Evolutionary conservation across 1,140 invertebrate species (phyloP).

Genomic region (Pteromalus puparum): DNA sequence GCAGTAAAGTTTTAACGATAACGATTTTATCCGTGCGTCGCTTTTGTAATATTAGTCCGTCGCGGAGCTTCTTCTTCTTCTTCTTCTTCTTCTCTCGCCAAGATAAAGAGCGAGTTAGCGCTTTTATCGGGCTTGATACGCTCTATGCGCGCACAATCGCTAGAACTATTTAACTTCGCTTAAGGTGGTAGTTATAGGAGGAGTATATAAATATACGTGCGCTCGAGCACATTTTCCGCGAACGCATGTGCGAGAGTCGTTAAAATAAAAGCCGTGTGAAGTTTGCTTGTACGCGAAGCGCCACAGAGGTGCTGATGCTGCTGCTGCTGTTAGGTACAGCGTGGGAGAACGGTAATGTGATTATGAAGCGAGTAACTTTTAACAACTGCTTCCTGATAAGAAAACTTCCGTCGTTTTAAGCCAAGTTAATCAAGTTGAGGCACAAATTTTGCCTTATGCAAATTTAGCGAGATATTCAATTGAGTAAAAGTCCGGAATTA

Average conservation of each 20-base stretch:
- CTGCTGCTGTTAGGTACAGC: background rate
- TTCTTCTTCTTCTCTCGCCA: no score
- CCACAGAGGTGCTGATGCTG: background rate
- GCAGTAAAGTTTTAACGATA: background rate
- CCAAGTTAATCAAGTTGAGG: background rate
- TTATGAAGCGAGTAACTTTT: conserved; percentile 29
- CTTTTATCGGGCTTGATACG: no score
- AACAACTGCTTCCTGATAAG: conserved; percentile 8
- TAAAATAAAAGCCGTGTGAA: conserved; percentile 45
- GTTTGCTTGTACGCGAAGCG: conserved; percentile 14
- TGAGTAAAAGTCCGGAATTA: background rate
- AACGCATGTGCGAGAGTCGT: conserved; percentile 18
- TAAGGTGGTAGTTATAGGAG: no score
- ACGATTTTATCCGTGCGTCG: background rate
- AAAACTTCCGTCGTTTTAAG: conserved; percentile 13
- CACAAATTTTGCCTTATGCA: background rate
- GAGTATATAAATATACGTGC: background rate
- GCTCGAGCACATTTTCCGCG: background rate
- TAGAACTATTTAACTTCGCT: no score
- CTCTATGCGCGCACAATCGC: no score
- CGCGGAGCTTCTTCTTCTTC: no score
- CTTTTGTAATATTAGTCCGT: no score
- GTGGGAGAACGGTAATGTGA: conserved; percentile 23
- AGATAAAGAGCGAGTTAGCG: no score
- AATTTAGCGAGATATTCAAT: background rate